These are phyloP conservation scores for Capitulum mitella DNA, from an alignment of 2,888 invertebrate species.

Conservation along the genomic window DNA sequence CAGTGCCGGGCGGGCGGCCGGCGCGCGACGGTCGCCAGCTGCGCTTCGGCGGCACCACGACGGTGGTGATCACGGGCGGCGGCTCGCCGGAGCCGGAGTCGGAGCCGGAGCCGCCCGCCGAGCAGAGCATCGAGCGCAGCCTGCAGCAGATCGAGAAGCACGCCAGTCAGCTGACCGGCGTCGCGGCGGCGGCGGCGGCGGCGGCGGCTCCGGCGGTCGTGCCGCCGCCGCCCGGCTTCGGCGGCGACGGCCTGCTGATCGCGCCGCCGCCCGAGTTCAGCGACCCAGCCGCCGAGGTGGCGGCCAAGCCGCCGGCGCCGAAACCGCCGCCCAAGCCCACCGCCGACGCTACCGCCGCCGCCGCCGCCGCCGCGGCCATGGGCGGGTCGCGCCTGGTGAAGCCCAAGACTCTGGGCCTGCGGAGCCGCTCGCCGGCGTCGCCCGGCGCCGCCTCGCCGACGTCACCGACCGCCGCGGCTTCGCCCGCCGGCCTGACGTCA, in stretches of 20 bases:
- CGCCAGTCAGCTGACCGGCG: slow-evolving; percentile 44
- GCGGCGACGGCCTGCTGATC: slow-evolving; percentile 47
- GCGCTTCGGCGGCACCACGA: slow-evolving; percentile 20
- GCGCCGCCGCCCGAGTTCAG: slow-evolving; percentile 88
- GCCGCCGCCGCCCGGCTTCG: slow-evolving; percentile 38
- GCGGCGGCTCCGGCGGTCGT: slow-evolving; percentile 37
- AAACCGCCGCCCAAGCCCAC: slow-evolving; percentile 43
- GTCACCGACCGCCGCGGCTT: slow-evolving; percentile 56
- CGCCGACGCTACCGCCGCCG: not conserved
- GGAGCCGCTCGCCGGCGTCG: slow-evolving; percentile 25
- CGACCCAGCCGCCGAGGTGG: slow-evolving; percentile 52
- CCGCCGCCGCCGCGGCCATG: not conserved
- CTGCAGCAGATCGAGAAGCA: slow-evolving; percentile 43
- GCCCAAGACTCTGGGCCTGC: slow-evolving; percentile 33
- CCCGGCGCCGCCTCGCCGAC: slow-evolving; percentile 68
- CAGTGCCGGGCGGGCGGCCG: slow-evolving; percentile 31
- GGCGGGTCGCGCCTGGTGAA: not conserved
- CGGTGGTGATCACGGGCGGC: slow-evolving; percentile 8
- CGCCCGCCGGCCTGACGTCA: not conserved
- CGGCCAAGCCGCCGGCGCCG: slow-evolving; percentile 43
- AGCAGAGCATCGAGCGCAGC: slow-evolving; percentile 43
- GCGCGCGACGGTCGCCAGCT: slow-evolving; percentile 25
- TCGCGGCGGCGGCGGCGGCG: slow-evolving; percentile 42
- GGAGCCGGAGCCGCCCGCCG: slow-evolving; percentile 33
- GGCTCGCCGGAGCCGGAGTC: not conserved